Conservation (phyloP, 2,888 invertebrate genomes). For the Polydesmus complanatus region DNA sequence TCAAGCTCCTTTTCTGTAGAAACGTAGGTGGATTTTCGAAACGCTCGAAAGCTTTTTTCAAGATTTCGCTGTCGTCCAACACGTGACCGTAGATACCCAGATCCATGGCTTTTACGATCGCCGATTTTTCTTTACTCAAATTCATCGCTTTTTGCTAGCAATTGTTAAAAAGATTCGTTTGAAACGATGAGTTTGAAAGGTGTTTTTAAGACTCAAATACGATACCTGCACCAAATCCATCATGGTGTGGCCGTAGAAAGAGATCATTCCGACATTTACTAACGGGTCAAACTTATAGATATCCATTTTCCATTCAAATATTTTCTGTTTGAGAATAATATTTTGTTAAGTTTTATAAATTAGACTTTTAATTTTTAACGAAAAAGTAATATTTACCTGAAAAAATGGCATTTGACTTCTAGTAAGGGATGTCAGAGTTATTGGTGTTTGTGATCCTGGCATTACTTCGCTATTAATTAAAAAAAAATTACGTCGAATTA, state of each 20-base stretch:
- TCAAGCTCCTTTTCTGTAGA: neutral
- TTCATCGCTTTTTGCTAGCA: constrained; percentile 6
- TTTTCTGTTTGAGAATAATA: neutral
- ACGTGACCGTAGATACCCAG: neutral
- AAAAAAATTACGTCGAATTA: too few relatives aligned
- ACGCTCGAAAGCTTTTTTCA: neutral
- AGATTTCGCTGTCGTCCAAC: neutral
- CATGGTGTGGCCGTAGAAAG: constrained; percentile 47
- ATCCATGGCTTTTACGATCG: neutral
- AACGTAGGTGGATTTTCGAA: neutral
- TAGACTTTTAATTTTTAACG: too few relatives aligned
- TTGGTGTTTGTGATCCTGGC: constrained; percentile 4
- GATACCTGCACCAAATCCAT: constrained; percentile 40
- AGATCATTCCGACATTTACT: constrained; percentile 34
- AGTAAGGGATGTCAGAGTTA: neutral
- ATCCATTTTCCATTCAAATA: constrained; percentile 1
- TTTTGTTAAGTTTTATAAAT: neutral
- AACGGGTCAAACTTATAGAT: neutral
- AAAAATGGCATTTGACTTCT: neutral
- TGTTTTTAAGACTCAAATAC: too few relatives aligned
- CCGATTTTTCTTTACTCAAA: neutral
- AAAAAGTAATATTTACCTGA: neutral
- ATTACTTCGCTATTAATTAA: neutral
- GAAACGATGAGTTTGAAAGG: neutral
- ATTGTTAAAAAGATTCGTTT: neutral